Conservation (phyloP, 2,888 invertebrate genomes). For the Agapetus fuscipes region DNA sequence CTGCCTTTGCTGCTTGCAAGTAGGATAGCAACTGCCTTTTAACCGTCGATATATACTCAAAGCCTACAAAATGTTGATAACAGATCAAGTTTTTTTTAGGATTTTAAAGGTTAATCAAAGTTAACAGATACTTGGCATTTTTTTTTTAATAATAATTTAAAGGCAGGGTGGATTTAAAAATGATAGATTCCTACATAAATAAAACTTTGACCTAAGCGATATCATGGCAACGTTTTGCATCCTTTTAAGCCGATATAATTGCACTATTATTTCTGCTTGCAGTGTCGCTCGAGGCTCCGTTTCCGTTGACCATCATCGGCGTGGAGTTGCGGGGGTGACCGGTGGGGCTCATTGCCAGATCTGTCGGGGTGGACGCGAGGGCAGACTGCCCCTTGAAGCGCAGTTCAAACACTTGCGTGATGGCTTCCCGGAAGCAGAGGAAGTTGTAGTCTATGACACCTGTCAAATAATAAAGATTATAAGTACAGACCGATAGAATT, state of each 20-base stretch:
- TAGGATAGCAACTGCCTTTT: no score
- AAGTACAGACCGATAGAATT: not conserved
- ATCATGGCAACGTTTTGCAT: no score
- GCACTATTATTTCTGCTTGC: conserved; percentile 13
- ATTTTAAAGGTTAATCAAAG: no score
- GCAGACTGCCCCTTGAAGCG: conserved; percentile 59
- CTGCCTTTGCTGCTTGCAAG: no score
- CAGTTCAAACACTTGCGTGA: conserved; percentile 90
- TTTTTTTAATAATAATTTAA: no score
- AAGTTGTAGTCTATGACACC: conserved; percentile 99
- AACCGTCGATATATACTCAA: no score
- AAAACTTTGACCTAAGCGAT: no score
- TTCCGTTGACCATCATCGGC: conserved; percentile 20
- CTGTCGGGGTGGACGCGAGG: conserved; percentile 26
- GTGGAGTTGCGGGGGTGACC: conserved; percentile 35
- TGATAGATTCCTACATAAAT: no score
- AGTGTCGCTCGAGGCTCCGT: conserved; percentile 30
- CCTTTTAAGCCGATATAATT: conserved; percentile 15
- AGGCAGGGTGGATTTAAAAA: no score
- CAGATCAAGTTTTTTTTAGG: no score
- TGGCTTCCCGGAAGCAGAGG: conserved; percentile 91
- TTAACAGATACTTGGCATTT: no score
- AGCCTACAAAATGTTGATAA: no score
- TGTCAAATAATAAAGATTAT: conserved; percentile 33
- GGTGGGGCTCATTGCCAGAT: conserved; percentile 23